Conservation (phyloP, 2,797 vertebrate species). For the Tinamus major region DNA sequence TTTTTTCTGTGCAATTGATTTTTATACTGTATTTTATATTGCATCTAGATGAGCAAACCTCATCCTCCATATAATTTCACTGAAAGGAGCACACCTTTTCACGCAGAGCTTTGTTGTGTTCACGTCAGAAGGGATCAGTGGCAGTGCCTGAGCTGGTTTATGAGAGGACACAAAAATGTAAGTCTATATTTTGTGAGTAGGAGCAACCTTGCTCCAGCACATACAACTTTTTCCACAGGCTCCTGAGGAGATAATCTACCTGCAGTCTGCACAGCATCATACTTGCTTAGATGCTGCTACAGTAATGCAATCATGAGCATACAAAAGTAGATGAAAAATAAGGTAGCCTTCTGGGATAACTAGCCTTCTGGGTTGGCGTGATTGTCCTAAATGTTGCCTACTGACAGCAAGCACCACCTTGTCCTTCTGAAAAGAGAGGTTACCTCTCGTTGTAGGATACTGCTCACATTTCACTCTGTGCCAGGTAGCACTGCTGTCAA, state of each 20-base stretch:
- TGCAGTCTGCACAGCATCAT: conserved; percentile 28
- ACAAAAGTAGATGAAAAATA: conserved; percentile 68
- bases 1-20: background rate
- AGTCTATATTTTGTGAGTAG: conserved; percentile 34
- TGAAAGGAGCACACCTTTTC: background rate
- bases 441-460: background rate
- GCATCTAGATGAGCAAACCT: background rate
- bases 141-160: background rate
- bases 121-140: background rate
- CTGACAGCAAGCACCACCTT: conserved; percentile 45
- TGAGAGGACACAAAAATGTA: conserved; percentile 13
- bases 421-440: conserved; percentile 12
- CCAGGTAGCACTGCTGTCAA: background rate
- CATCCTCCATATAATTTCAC: background rate
- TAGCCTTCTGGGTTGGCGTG: conserved; percentile 44
- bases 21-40: background rate
- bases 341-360: conserved; percentile 63
- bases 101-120: background rate
- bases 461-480: background rate
- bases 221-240: conserved; percentile 9
- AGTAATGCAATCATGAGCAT: conserved; percentile 57
- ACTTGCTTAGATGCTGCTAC: conserved; percentile 21
- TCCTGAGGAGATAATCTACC: conserved; percentile 49
- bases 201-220: conserved; percentile 47
- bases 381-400: conserved; percentile 36